Percentiles rank a stretch among this genome's conserved stretches.
Evolutionary conservation across 2,888 invertebrate genomes (phyloP).

Genomic region (Eupelmus urozonus): DNA sequence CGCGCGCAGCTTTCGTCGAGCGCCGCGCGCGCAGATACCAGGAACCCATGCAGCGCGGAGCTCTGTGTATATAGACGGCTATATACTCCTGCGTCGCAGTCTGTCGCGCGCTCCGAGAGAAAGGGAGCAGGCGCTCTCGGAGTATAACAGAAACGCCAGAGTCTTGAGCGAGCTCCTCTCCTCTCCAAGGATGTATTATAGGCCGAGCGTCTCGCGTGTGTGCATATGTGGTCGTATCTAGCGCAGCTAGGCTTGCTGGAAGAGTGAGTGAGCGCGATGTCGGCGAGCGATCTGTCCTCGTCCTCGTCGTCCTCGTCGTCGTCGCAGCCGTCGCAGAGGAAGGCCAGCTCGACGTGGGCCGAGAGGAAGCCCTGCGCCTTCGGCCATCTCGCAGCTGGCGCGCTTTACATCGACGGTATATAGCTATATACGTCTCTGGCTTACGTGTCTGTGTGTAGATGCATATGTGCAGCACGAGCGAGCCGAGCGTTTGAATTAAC

Average conservation of each 20-base stretch:
- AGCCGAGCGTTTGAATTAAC: constrained; percentile 63
- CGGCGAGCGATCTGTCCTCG: constrained; percentile 35
- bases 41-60: constrained; percentile 47
- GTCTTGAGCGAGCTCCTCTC: neutral
- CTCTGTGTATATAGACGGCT: neutral
- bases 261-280: too few species aligned
- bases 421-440: too few species aligned
- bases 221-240: neutral
- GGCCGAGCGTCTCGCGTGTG: neutral
- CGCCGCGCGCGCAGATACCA: constrained; percentile 57
- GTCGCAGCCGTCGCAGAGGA: constrained; percentile 24
- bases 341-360: too few species aligned
- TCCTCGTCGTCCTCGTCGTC: constrained; percentile 37
- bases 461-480: too few species aligned
- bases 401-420: constrained; percentile 72
- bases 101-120: constrained; percentile 16
- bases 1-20: constrained; percentile 58
- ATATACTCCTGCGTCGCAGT: too few species aligned
- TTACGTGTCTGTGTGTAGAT: too few species aligned
- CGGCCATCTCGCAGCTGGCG: too few species aligned
- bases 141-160: constrained; percentile 15
- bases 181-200: constrained; percentile 3
- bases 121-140: constrained; percentile 4
- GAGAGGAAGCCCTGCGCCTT: too few species aligned
- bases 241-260: neutral